Evolutionary conservation across 2,113 vertebrate genomes (phyloP), one percentile per base, ranked within the genome.

Genomic region (Malurus melanocephalus): DNA sequence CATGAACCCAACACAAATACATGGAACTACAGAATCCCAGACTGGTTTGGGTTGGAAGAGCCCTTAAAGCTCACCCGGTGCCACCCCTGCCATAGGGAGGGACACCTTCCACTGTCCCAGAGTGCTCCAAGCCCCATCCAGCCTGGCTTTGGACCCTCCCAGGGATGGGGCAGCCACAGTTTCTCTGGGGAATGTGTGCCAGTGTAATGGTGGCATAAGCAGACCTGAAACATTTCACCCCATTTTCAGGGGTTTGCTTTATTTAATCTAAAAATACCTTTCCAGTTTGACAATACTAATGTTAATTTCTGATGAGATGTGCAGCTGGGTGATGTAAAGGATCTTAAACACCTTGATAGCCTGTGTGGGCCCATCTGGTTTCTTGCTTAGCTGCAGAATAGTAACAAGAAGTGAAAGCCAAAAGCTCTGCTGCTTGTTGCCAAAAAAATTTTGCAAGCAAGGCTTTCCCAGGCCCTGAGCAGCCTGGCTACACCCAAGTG

Each of bases 381-480:
- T 86, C 92, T 81, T 79, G 72, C 55, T 89, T 65, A 74, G 77
- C 75, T 59, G 87, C 84, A 68, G 61, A 73, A 20, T 23, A 71
- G 89, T 73, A 89, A 89, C 62, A 78, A 81, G 93, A 89, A 95
- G 48, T 40, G 67, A 94, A 93, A 96, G 95, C 94, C 93, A 94
- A 91, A 67, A 89, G 68, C 38, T 33, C 49, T 83, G 80, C 76
- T 46, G 84, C 80, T 79, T 27, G 49, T 80, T 96, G 96, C 92
- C 95, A 96, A 78, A 76, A 87, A 33, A 72, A 75, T 92, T 93
- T 92, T 96, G 94, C 91, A 93, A 91, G 90, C 90, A 82, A 77
- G 96, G 95, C 85, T 94, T 94, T 96, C 96, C 94, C 95, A 95
- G 91, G 95, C 95, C 40, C 62, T 13, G 90, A 90, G 84, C 89